A percentile compares a stretch with the other conserved stretches of the same genome.
phyloP scores from a whole-genome alignment of 1,140 invertebrate genomes.

The Caerostris darwini region DNA sequence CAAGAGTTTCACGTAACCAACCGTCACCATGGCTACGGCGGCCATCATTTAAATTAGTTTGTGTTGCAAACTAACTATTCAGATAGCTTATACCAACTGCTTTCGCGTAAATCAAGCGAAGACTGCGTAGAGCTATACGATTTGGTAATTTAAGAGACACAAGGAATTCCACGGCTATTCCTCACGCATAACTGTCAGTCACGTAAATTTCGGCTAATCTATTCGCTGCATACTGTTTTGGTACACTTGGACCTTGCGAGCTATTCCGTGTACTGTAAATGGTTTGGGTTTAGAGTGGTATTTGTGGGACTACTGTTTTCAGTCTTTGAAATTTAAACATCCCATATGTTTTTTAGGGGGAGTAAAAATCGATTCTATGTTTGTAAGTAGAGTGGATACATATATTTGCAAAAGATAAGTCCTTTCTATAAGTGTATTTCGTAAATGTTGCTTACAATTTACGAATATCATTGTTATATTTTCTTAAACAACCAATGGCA shows the following conservation, averaged over 20 bases:
- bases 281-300: too few relatives aligned
- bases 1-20: background rate
- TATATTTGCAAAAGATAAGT: too few relatives aligned
- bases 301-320: too few relatives aligned
- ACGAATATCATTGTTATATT: too few relatives aligned
- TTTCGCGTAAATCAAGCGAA: slow-evolving; percentile 35
- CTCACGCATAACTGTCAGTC: background rate
- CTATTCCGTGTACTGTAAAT: background rate
- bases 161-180: background rate
- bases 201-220: background rate
- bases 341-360: too few relatives aligned
- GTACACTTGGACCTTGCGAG: background rate
- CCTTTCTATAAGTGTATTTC: too few relatives aligned
- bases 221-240: background rate
- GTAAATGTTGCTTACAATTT: too few relatives aligned
- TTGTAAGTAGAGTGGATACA: too few relatives aligned
- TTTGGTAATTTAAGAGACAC: slow-evolving; percentile 26
- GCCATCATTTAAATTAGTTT: slow-evolving; percentile 56
- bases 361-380: too few relatives aligned
- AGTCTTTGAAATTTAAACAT: too few relatives aligned
- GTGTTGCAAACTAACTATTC: slow-evolving; percentile 17
- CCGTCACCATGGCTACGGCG: background rate
- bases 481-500: too few relatives aligned
- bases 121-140: background rate
- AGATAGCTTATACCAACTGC: slow-evolving; percentile 26